Evolutionary conservation across 2,888 invertebrate genomes (phyloP).

Genomic region (Cetonia aurata): DNA sequence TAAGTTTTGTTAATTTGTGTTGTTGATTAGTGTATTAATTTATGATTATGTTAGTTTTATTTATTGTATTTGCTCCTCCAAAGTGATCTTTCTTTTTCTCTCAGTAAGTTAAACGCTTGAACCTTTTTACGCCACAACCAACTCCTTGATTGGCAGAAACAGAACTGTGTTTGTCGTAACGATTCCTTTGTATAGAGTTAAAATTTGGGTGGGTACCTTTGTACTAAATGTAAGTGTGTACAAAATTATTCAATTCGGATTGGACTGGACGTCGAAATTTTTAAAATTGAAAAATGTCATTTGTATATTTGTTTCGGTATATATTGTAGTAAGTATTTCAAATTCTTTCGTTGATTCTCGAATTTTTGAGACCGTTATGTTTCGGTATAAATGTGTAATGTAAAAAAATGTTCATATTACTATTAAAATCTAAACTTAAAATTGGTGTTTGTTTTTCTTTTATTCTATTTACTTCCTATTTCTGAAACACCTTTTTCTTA

Average conservation of each 20-base stretch:
- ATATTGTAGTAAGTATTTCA: neutral
- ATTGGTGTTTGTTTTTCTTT: conserved; percentile 52
- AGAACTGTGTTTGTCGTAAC: neutral
- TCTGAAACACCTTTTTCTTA: neutral
- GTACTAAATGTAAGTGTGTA: conserved; percentile 39
- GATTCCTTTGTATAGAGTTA: conserved; percentile 16
- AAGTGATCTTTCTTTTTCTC: conserved; percentile 3
- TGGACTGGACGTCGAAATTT: neutral
- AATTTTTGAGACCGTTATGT: conserved; percentile 27
- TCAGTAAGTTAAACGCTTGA: conserved; percentile 30
- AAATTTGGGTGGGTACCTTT: conserved; percentile 58
- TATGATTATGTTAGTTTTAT: conserved; percentile 49
- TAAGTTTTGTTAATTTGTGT: conserved; percentile 55
- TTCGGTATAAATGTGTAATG: conserved; percentile 63
- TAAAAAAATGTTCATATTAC: conserved; percentile 67
- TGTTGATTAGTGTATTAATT: conserved; percentile 59
- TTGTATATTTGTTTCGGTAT: conserved; percentile 13
- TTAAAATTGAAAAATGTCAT: neutral
- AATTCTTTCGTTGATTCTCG: conserved; percentile 8
- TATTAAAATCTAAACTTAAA: conserved; percentile 55
- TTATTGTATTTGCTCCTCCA: conserved; percentile 31
- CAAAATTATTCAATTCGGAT: conserved; percentile 13
- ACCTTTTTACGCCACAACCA: conserved; percentile 8
- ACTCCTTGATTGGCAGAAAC: neutral
- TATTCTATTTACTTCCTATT: conserved; percentile 2